Evolutionary conservation across 2,113 vertebrate genomes (phyloP), one percentile per base, ranked within the genome.

Genomic region (Platysternon megacephalum): DNA sequence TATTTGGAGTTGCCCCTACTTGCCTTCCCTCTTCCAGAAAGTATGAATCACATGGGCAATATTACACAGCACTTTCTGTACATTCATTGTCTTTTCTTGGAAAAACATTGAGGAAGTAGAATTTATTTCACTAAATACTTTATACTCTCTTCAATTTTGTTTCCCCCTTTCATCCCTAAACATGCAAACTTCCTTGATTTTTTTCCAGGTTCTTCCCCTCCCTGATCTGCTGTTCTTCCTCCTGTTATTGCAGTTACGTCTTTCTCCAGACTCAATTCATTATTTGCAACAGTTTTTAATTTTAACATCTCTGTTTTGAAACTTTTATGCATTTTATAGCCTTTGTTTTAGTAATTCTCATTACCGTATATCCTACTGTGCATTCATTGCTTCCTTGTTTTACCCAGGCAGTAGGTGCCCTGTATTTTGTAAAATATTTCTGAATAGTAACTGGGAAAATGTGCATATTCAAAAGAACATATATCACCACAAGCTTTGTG

Each of bases 31-130:
- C 84, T 96, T 97, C 89, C 91, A 81, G 61, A 76, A 85, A 74
- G 32, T 81, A 93, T 96, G 96, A 97, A 94, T 97, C 95, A 97
- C 79, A 93, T 51, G 85, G 87, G 93, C 83, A 97, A 55, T 58
- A 49, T 48, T 74, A 56, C 94, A 89, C 76, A 84, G 85, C 44
- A 74, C 53, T 87, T 76, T 80, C 89, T 93, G 82, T 91, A 19
- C 61, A 87, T 93, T 92, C 88, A 88, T 90, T 87, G 79, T 95
- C 89, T 87, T 94, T 86, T 88, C 82, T 94, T 95, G 94, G 93
- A 97, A 91, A 93, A 91, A 82, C 29, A 86, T 94, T 82, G 61
- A 96, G 93, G 96, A 97, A 97, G 93, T 91, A 85, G 26, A 91
- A 48, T 85, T 87, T 90, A 82, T 61, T 97, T 39, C 55, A 96